Conservation (phyloP, 2,113 vertebrate species). For the Tychaedon coryphoeus region DNA sequence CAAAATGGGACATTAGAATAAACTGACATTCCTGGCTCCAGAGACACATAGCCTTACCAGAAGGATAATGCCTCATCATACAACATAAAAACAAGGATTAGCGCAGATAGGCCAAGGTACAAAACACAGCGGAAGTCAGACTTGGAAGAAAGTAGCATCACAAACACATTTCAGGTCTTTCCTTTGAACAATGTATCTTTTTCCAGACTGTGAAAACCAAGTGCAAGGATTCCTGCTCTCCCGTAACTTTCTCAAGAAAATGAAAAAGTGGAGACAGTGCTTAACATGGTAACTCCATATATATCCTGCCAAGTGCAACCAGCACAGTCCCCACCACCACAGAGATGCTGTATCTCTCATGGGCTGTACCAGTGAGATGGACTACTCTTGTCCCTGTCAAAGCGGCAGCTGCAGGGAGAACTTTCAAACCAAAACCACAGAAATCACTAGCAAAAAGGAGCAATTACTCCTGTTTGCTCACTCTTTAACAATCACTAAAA, state of each 20-base stretch:
- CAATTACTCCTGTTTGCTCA: not conserved
- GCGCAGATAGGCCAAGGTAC: not conserved
- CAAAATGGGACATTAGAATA: not conserved
- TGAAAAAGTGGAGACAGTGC: not conserved
- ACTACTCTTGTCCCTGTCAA: not conserved
- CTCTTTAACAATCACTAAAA: not conserved
- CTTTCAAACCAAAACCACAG: not conserved
- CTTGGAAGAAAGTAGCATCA: not conserved
- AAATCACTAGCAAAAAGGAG: not conserved
- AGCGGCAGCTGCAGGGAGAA: not conserved
- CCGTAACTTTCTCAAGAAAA: not conserved
- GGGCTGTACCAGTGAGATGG: not conserved
- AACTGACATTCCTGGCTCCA: not conserved
- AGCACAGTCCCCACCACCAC: not conserved
- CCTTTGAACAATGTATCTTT: not conserved
- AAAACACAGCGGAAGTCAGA: not conserved
- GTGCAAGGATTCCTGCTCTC: not conserved
- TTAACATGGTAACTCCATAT: not conserved
- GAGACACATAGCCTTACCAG: not conserved
- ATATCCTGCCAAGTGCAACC: not conserved
- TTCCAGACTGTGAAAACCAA: not conserved
- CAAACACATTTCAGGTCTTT: not conserved
- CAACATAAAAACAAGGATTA: not conserved
- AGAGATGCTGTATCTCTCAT: rapidly evolving
- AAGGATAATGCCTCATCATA: not conserved